phyloP scores from a whole-genome alignment of 2,113 vertebrate species.

The Platycercus adscitus region DNA sequence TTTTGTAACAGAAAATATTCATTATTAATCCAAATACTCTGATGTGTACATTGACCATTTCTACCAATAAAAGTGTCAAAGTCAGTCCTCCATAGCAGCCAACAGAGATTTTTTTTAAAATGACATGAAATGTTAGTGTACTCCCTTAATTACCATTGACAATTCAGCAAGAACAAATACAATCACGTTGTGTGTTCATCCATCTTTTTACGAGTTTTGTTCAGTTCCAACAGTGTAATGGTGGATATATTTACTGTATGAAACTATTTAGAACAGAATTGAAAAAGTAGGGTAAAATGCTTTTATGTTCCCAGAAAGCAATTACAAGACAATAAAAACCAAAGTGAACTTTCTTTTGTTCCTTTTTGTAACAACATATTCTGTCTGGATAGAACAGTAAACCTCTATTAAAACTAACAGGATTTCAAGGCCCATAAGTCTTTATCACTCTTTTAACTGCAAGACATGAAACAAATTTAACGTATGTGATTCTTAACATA shows the following conservation, averaged over 20 bases:
- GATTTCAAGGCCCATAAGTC: background rate
- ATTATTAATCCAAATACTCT: background rate
- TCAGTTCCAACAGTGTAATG: background rate
- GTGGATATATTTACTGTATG: background rate
- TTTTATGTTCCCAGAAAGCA: background rate
- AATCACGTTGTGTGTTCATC: background rate
- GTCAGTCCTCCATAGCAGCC: background rate
- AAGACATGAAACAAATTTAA: background rate
- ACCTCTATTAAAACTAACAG: background rate
- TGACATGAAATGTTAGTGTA: background rate
- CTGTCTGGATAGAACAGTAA: background rate
- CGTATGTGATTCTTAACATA: background rate
- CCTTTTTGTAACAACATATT: background rate
- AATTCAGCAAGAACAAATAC: background rate
- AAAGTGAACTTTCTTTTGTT: background rate
- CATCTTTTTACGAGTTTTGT: background rate
- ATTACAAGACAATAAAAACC: background rate
- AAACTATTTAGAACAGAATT: background rate
- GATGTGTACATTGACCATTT: background rate
- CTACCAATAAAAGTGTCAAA: background rate
- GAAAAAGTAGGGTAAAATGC: background rate
- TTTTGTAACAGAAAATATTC: background rate
- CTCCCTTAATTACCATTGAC: background rate
- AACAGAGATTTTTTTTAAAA: background rate
- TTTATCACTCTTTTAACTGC: background rate